Base-by-base conservation (phyloP, 2,888 invertebrate species). In the Invenusta paracnida region DNA sequence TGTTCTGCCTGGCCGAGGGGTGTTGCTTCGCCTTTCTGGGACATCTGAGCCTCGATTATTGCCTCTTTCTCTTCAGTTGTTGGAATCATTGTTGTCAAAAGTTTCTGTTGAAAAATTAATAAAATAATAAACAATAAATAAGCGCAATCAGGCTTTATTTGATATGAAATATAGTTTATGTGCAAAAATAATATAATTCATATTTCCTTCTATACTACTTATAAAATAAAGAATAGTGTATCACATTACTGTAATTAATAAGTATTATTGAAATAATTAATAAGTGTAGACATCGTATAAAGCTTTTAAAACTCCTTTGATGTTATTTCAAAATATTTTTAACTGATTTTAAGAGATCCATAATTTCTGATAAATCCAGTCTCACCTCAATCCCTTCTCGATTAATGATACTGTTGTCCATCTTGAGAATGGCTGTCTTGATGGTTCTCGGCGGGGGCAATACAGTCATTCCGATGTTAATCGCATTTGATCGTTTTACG, bases 401-500 rank as follows among this genome's bases (percentile, higher is more conserved):
- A 89, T 97, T 99, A 92, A 99, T 96, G 82, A 99, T 96, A 0
- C 97, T 96, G 0, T 96, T 95, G 91, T 99, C 99, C 97, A 99
- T 99, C 93, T 99, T 99, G 91, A 99, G 93, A 84, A 93, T 93
- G 29, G 98, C 99, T n/a, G 97, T 95, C 91, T 98, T 98, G 88
- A 99, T 99, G 2, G 98, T 96, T 88, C 97, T 94, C 0, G 98
- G 96, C 0, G 98, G 98, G 0, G 99, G 99, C 88, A 99, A 93
- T 91, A 98, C 98, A 28, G 98, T 99, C 95, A 99, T 95, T 23
- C 98, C 98, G 89, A 99, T 99, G 91, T 99, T 99, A 89, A 99
- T 99, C 73, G 97, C 98, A 92, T 99, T 99, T 2, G 99, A 99
- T 88, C 99, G 93, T 91, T 98, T 99, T 81, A 97, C 95, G 91